Base-by-base conservation (phyloP, 2,797 vertebrate species). In the Sandelia bainsii region DNA sequence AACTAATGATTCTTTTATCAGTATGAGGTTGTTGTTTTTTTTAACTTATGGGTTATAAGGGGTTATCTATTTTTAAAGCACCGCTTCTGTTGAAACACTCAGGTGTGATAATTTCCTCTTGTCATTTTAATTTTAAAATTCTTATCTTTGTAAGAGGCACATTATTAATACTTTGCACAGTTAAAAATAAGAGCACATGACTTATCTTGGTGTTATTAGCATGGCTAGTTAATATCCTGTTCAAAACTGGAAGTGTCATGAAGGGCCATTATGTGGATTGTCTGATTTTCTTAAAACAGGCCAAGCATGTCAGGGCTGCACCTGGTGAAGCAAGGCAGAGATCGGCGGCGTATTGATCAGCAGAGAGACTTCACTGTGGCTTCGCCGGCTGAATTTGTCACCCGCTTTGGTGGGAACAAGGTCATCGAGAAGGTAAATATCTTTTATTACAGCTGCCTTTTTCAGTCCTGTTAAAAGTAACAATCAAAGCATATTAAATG, bases 271-370 rank as follows among this genome's bases (percentile, higher is more conserved):
- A 13, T 50, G 17, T 62, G 1, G n/a, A 10, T 70, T 76, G 16
- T 67, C 49, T 64, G n/a, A 1, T 65, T 61, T 71, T 17, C 82
- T 32, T 27, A 22, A 62, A 87, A 69, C 81, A 99, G 98, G 90
- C 96, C 98, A 39, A 99, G 98, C 77, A 99, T 99, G 98, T 99
- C 97, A 23, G 98, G 98, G 40, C 91, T 99, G 60, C 97, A 99
- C 79, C 90, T 99, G 77, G 96, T 97, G 62, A 99, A 99, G 87
- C 98, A 98, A 82, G 96, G 97, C 77, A 89, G 97, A 80, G 97
- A 99, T 68, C 95, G 97, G 64, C 95, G 97, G 86, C 97, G 97
- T 34, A 94, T 97, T 4, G 98, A 99, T 13, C 94, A 97, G 45
- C 98, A 99, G 83, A 92, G 98, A 53, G 98, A 99, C 91, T 97